These are phyloP conservation scores for Conistra vaccinii DNA, from an alignment of 2,888 invertebrate species.

Conservation along the genomic window DNA sequence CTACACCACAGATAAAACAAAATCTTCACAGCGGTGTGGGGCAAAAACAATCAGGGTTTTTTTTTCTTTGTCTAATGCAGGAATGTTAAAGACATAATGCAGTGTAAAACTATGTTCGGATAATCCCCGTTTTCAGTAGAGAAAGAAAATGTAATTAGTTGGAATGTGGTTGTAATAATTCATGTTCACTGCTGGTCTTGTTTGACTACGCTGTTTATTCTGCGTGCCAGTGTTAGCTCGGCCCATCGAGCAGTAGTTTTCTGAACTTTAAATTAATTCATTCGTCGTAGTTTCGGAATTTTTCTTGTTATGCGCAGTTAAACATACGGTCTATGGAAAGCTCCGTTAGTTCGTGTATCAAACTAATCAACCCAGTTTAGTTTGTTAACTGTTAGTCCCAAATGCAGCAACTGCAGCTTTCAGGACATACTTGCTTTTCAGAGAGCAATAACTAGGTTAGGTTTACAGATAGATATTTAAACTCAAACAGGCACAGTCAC, in stretches of 20 bases:
- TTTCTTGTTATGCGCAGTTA: background rate
- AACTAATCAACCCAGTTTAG: background rate
- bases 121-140: slow-evolving; percentile 13
- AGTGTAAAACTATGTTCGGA: background rate
- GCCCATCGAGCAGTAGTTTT: background rate
- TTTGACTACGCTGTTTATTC: slow-evolving; percentile 15
- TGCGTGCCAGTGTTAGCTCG: slow-evolving; percentile 3
- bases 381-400: background rate
- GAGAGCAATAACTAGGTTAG: background rate
- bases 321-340: background rate
- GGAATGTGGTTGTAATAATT: slow-evolving; percentile 35
- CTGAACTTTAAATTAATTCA: background rate
- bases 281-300: background rate
- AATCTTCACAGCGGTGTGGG: background rate
- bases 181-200: slow-evolving; percentile 2
- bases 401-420: background rate
- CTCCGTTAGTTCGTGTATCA: background rate
- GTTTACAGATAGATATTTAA: background rate
- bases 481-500: background rate
- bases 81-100: slow-evolving; percentile 8
- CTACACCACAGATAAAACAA: slow-evolving; percentile 27
- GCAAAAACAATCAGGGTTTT: background rate
- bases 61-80: background rate
- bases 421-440: background rate
- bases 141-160: slow-evolving; percentile 23